Conservation (phyloP, 2,888 invertebrate genomes). For the Acronicta leporina region DNA sequence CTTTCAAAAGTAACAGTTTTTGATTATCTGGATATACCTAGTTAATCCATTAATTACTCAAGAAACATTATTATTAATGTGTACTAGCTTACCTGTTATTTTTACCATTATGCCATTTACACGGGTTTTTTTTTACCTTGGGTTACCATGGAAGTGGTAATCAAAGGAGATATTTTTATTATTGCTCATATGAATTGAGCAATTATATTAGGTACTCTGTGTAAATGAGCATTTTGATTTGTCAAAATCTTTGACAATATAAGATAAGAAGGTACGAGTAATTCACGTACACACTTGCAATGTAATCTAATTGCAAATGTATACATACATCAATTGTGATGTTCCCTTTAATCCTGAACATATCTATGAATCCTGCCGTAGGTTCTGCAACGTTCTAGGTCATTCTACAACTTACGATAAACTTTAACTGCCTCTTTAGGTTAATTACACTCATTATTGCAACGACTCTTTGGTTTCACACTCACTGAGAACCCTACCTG, state of each 20-base stretch:
- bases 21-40: not conserved
- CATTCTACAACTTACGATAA: slow-evolving; percentile 39
- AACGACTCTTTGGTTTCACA: slow-evolving; percentile 84
- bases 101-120: not conserved
- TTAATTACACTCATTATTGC: slow-evolving; percentile 64
- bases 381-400: slow-evolving; percentile 17
- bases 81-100: not conserved
- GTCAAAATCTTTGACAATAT: slow-evolving; percentile 43
- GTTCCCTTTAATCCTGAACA: slow-evolving; percentile 5
- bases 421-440: slow-evolving; percentile 52
- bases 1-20: not conserved
- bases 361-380: too few relatives aligned
- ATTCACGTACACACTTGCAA: not conserved
- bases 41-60: not conserved
- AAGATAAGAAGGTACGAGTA: slow-evolving; percentile 6
- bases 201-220: not conserved
- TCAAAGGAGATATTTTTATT: too few relatives aligned
- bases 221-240: not conserved
- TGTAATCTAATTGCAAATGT: not conserved
- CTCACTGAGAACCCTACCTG: slow-evolving; percentile 56
- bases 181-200: not conserved
- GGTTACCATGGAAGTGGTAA: too few relatives aligned
- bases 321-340: not conserved
- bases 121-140: not conserved
- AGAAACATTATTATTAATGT: not conserved